Percentiles rank a stretch among this genome's conserved stretches.
Conservation (phyloP, 2,113 vertebrate species). For the Lethenteron reissneri region DNA sequence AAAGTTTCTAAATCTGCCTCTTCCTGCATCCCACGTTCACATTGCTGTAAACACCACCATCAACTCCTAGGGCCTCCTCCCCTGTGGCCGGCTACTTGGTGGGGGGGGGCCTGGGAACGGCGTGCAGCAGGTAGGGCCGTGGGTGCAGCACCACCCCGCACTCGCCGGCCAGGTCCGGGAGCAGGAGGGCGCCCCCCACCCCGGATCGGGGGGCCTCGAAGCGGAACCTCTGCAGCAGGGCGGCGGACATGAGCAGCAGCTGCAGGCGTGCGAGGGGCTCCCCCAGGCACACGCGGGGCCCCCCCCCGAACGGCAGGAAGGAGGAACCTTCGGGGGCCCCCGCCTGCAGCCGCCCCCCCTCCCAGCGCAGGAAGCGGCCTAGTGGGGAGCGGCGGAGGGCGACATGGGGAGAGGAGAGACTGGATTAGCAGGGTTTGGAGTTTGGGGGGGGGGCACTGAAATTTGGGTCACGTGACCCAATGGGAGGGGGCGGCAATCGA, state of each 20-base stretch:
- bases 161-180: constrained; percentile 45
- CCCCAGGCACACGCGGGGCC: constrained; percentile 54
- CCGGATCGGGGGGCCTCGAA: constrained; percentile 25
- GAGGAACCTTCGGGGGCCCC: constrained; percentile 27
- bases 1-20: too few relatives aligned
- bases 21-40: too few relatives aligned
- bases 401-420: too few relatives aligned
- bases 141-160: constrained; percentile 57
- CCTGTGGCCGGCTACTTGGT: too few relatives aligned
- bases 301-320: constrained; percentile 65
- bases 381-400: constrained; percentile 6
- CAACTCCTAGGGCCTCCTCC: too few relatives aligned
- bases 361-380: constrained; percentile 61
- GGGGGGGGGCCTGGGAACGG: too few relatives aligned
- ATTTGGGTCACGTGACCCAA: not conserved
- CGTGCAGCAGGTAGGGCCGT: constrained; percentile 2
- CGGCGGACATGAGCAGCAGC: constrained; percentile 57
- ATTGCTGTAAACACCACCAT: too few relatives aligned
- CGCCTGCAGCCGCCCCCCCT: constrained; percentile 25
- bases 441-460: not conserved
- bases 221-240: constrained; percentile 60
- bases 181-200: constrained; percentile 19
- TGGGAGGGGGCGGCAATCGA: too few relatives aligned
- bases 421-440: not conserved
- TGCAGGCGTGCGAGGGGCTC: constrained; percentile 76